Base-by-base conservation (phyloP, 2,888 invertebrate genomes). In the Crematogaster levior region DNA sequence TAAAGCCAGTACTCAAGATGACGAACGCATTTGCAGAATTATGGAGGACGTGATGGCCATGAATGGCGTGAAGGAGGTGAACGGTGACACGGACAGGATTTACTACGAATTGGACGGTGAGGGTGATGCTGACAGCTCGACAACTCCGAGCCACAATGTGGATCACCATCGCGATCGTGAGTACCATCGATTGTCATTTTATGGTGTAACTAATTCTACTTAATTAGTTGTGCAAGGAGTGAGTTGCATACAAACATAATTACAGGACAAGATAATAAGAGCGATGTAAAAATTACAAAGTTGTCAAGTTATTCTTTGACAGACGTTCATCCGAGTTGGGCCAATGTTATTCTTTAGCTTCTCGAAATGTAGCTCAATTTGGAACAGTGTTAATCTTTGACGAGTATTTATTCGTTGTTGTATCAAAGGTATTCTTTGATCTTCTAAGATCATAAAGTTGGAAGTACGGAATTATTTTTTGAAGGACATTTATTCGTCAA, bases 61-160 rank as follows among this genome's bases (percentile, higher is more conserved):
- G 53, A 93, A 93, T 75, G 90, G 91, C 7, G 85, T 90, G 43
- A 90, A 90, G 37, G 91, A 91, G 18, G 86, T 90, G 24, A 93
- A 92, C 60, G 88, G 86, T 5, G 85, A 86, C 9, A 77, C 88
- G 18, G 86, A 87, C 3, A 87, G 89, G 9, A 68, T 88, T 60
- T 93, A 88, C 65, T 94, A 92, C 72, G 92, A 92, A 56, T 60
- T 93, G 72, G 92, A 93, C 48, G 91, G 89, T n/a, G 93, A 93
- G 73, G 93, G 92, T 3, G 94, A 94, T 53, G 93, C 93, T 10
- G 94, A 94, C 63, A 94, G 94, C 80, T 93, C 93, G 4, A 93
- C 92, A 37, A 93, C 92, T 48, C 91, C 92, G 1, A 90, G 90
- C 43, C 91, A 92, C 53, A 87, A 91, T 15, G 85, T 83, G 5